Base-by-base conservation (phyloP, 1,140 invertebrate species). In the Trinorchestia longiramus region DNA sequence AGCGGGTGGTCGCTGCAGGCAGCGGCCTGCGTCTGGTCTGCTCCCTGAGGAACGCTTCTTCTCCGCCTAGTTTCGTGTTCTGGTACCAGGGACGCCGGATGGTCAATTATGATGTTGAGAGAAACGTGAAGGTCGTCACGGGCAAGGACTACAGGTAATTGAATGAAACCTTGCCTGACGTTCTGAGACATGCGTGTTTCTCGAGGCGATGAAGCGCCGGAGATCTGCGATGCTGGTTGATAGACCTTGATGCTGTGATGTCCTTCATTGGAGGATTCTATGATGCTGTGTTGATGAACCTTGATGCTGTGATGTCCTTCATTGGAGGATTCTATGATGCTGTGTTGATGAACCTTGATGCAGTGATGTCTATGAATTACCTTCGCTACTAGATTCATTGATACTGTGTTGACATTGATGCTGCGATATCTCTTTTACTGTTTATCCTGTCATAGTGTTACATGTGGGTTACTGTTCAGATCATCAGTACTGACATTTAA, bases 21-120 rank as follows among this genome's bases (percentile, higher is more conserved):
- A 97, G 96, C 95, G 97, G 97, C 92, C 96, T 97, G 36, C 97
- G 97, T 87, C 95, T 97, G 95, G 97, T 97, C 17, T 97, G 97
- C 90, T 53, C 96, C n/a, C 97, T 97, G 19, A 97, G 96, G 62
- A 97, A 97, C 47, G 96, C 97, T 41, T 96, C 97, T 28, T 95
- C 94, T n/a, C 95, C 95, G 19, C 95, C 94, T 28, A 95, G 95
- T 87, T 97, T 96, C 96, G 96, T 97, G 28, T 97, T 97, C 62
- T 97, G 97, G 97, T 96, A 97, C 43, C 96, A 97, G n/a, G 96
- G 97, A 41, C 95, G 96, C 0, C 62, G 94, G 95, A 95, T 97
- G 87, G 95, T 97, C 28, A 96, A 97, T 91, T 97, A 96, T 47
- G 96, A 95, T 44, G 53, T 87, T 45, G 96, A 96, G 19, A 96